These are phyloP conservation scores for Notocelia uddmanniana DNA, from an alignment of 2,888 invertebrate species.

Conservation along the genomic window DNA sequence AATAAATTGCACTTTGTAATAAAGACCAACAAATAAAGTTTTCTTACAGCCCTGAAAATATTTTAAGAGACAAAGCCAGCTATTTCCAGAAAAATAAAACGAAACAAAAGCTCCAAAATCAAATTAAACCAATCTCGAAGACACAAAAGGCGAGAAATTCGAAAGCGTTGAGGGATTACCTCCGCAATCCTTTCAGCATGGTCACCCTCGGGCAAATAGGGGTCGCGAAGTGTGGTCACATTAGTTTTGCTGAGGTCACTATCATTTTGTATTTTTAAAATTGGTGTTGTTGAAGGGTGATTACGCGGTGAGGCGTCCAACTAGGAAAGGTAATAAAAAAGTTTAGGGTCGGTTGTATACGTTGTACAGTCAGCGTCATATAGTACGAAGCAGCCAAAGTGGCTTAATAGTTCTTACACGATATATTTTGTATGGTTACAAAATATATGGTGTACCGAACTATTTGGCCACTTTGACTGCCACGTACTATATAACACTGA, in stretches of 20 bases:
- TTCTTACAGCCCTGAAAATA: not conserved
- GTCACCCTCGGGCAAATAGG: conserved; percentile 62
- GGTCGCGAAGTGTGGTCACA: conserved; percentile 59
- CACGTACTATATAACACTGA: too few species aligned
- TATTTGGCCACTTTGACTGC: too few species aligned
- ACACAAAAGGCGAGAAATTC: conserved; percentile 31
- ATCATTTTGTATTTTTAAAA: conserved; percentile 45
- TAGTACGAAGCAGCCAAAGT: too few species aligned
- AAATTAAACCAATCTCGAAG: conserved; percentile 66
- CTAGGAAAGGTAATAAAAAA: conserved; percentile 6
- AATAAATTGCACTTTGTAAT: not conserved
- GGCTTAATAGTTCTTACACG: too few species aligned
- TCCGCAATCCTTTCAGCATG: conserved; percentile 36
- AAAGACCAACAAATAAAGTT: not conserved
- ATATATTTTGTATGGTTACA: too few species aligned
- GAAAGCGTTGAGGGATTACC: conserved; percentile 34
- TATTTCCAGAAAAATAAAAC: conserved; percentile 46
- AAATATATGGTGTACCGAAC: too few species aligned
- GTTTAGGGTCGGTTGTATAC: not conserved
- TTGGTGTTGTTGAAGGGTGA: conserved; percentile 5
- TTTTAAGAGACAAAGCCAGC: conserved; percentile 9
- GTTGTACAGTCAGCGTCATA: too few species aligned
- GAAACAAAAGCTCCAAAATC: conserved; percentile 51
- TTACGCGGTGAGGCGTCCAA: conserved; percentile 9
- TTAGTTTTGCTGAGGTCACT: conserved; percentile 54